Percentiles rank a stretch among this genome's conserved stretches.
phyloP scores from a whole-genome alignment of 2,113 vertebrate genomes.

The Psammodynastes pulverulentus region DNA sequence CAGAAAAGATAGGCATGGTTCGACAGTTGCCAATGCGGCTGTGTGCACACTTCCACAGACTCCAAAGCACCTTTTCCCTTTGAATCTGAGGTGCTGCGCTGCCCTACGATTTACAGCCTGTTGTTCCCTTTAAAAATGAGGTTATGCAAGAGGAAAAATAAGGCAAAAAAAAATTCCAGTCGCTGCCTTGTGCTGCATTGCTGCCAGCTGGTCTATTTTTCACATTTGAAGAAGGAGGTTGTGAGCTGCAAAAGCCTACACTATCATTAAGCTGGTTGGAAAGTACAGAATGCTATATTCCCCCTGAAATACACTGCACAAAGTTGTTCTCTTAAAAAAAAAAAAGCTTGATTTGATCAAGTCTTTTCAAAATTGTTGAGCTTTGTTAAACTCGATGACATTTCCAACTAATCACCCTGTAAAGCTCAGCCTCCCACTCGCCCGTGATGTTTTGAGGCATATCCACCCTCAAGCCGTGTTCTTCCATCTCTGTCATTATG shows the following conservation, averaged over 20 bases:
- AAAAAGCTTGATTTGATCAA: not conserved
- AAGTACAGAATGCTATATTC: not conserved
- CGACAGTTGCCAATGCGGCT: not conserved
- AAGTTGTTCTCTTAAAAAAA: not conserved
- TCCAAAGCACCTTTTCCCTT: not conserved
- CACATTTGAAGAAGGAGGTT: not conserved
- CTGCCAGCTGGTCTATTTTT: not conserved
- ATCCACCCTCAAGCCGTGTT: not conserved
- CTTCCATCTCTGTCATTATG: not conserved
- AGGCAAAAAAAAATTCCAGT: not conserved
- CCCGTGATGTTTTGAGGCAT: not conserved
- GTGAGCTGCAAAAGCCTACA: not conserved
- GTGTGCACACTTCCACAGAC: not conserved
- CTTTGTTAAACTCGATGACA: not conserved
- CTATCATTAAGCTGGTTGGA: not conserved
- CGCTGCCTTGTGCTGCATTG: not conserved
- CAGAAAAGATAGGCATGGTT: not conserved
- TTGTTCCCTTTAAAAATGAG: not conserved
- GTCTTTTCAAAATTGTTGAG: not conserved
- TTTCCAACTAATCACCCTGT: not conserved
- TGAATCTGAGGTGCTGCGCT: not conserved
- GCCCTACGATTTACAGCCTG: not conserved
- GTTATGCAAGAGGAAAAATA: not conserved
- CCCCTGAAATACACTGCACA: not conserved
- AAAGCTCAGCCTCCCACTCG: not conserved